Evolutionary conservation across 2,113 vertebrate species (phyloP), one percentile per base, ranked within the genome.

Genomic region (Theristicus caerulescens): DNA sequence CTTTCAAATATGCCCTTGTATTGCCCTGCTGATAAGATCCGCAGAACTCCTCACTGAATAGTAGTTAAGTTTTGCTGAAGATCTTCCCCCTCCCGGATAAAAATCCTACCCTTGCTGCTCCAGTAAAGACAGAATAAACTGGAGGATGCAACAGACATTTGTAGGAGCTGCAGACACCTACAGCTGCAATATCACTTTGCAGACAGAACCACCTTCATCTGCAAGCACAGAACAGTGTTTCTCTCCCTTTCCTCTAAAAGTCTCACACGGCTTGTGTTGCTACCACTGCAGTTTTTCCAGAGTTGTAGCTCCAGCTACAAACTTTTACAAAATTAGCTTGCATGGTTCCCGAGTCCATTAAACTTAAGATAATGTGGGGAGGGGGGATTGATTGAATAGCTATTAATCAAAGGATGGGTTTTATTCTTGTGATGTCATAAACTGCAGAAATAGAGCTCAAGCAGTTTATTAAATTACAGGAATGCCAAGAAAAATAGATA

Each of bases 391-490:
- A 78, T 79, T 94, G 96, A 96, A 87, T 47, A 85, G 77, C 93
- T 94, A 97, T 98, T 97, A 96, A 98, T 98, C 98, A 98, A 97
- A 90, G 88, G 76, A 94, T 67, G 87, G 77, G 86, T 24, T 87
- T 70, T 97, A 93, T 91, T 95, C 97, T 96, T 69, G 80, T 97
- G 97, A 96, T 97, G 94, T 95, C 97, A 96, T 91, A 94, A 97
- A 94, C 93, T 95, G 93, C 96, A 96, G 85, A 96, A 96, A 95
- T 80, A 90, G 93, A 97, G 96, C 92, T 97, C 95, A 90, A 95
- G 95, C 83, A 94, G 95, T 97, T 98, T 98, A 98, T 98, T 98
- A 98, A 98, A 98, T 98, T 98, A 98, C 94, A 94, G 94, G 85
- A 96, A 98, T 8, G 69, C 97, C 97, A 98, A 97, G 97, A 98